These are phyloP conservation scores for Panthera uncia DNA, from an alignment of 2,113 vertebrate species.

Conservation along the genomic window DNA sequence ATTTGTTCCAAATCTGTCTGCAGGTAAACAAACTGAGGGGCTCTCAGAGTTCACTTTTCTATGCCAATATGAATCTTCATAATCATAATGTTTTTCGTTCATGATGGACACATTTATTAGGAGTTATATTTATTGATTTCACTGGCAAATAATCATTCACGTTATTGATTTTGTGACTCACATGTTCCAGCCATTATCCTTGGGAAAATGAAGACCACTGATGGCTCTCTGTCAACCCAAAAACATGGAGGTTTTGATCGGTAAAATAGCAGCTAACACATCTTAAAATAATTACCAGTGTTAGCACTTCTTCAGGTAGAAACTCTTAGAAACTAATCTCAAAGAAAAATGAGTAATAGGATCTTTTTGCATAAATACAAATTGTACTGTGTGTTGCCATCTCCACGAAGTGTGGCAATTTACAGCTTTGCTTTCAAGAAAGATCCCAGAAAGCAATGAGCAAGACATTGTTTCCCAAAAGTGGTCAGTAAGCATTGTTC, in stretches of 20 bases:
- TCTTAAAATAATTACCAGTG: constrained; percentile 74
- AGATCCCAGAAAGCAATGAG: constrained; percentile 66
- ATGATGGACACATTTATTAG: constrained; percentile 33
- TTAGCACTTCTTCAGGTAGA: constrained; percentile 72
- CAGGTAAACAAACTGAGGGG: neutral
- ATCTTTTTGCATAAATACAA: constrained; percentile 75
- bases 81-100: neutral
- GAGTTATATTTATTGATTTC: constrained; percentile 48
- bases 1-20: neutral
- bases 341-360: constrained; percentile 75
- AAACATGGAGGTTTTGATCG: neutral
- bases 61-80: neutral
- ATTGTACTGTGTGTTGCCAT: constrained; percentile 44
- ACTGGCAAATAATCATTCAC: constrained; percentile 58
- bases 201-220: constrained; percentile 67
- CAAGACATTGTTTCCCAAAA: constrained; percentile 76
- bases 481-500: constrained; percentile 75
- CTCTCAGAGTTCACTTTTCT: neutral
- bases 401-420: constrained; percentile 73
- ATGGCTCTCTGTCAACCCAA: constrained; percentile 66
- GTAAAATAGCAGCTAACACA: constrained; percentile 61
- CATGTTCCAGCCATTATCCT: constrained; percentile 56
- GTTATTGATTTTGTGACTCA: constrained; percentile 46
- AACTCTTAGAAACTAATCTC: constrained; percentile 74
- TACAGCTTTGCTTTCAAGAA: constrained; percentile 76